phyloP scores from a whole-genome alignment of 2,888 invertebrate genomes.

The Falcaria lacertinaria region DNA sequence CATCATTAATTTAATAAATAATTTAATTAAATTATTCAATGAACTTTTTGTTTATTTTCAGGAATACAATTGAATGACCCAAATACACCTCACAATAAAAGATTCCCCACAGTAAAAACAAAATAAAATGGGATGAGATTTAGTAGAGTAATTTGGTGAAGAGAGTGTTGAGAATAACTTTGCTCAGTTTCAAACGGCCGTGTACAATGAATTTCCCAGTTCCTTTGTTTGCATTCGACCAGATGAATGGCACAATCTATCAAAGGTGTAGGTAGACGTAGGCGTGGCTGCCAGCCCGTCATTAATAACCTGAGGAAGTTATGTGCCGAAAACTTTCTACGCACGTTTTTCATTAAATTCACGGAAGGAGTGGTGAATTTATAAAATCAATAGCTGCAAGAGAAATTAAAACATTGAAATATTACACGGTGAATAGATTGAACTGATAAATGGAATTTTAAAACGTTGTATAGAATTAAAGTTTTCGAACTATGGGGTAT shows the following conservation, averaged over 20 bases:
- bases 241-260: slow-evolving; percentile 45
- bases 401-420: slow-evolving; percentile 42
- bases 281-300: slow-evolving; percentile 30
- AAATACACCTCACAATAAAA: neutral
- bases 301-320: slow-evolving; percentile 54
- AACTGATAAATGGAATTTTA: too few relatives aligned
- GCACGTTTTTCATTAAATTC: slow-evolving; percentile 69
- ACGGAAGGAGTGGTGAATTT: slow-evolving; percentile 42
- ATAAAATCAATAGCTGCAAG: slow-evolving; percentile 53
- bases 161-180: neutral
- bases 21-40: too few relatives aligned
- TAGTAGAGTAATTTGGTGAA: neutral
- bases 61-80: neutral
- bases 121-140: neutral
- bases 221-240: slow-evolving; percentile 44
- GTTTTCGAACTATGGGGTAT: too few relatives aligned
- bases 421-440: slow-evolving; percentile 11
- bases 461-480: too few relatives aligned
- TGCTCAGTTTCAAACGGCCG: slow-evolving; percentile 2
- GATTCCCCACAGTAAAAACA: neutral
- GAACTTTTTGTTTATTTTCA: too few relatives aligned
- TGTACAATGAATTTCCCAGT: slow-evolving; percentile 16
- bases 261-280: slow-evolving; percentile 37
- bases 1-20: too few relatives aligned
- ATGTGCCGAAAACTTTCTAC: slow-evolving; percentile 58